Base-by-base conservation (phyloP, 2,797 vertebrate species). In the Danio aesculapii region DNA sequence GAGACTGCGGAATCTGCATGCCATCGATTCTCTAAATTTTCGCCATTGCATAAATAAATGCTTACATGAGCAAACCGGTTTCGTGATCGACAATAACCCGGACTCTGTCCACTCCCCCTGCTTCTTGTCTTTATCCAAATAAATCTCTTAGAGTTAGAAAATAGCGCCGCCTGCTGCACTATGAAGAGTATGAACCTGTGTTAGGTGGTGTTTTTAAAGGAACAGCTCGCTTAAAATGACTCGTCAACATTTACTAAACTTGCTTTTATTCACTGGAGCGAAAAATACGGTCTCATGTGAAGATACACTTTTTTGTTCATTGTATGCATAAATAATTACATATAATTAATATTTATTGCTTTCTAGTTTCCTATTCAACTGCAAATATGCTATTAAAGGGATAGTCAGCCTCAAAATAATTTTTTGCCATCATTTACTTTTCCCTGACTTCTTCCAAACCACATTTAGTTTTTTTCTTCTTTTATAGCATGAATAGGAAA, bases 101-200 rank as follows among this genome's bases (percentile, higher is more conserved):
- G 3, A 17, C 10, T 46, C 2, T 12, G 62, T 74, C 70, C 79
- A 81, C 52, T 57, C 78, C 79, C 79, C 46, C 58, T 6, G 6
- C 71, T 67, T 14, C 44, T 21, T 7, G 61, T 41, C 61, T 81
- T 49, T 59, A 47, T 52, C 21, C 9, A 30, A 59, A 66, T 41
- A 41, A 74, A 74, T 39, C 17, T 44, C 58, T 17, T 50, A 30
- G 7, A 21, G 44, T 59, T 57, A 58, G 43, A 50, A 50, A 7
- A 75, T 1, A 81, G 70, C 71, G 69, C 79, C 79, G 8, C 70
- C 79, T 67, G 71, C n/a, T 16, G 70, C 63, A 2, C 4, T 12
- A 19, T 13, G 5, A n/a, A 44, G 10, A 1, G 39, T 47, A 3
- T 30, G 30, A 30, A 2, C 49, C 10, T 17, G 13, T 39, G 14